phyloP scores from a whole-genome alignment of 1,140 invertebrate species.

The Ceratoteleas bidentatus region DNA sequence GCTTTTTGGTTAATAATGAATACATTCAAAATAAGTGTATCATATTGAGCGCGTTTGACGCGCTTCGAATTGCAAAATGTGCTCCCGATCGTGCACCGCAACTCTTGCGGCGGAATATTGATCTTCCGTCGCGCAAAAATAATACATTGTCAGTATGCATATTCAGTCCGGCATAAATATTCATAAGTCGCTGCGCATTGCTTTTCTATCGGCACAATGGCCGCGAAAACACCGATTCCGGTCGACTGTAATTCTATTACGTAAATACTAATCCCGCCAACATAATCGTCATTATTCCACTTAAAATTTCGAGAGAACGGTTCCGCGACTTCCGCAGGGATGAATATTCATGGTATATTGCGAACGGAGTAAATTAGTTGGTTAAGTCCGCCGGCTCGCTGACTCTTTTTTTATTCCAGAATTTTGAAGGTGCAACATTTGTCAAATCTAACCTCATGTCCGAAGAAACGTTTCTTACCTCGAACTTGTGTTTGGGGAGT shows the following conservation, averaged over 20 bases:
- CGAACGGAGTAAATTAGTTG: too few species aligned
- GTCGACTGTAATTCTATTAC: constrained; percentile 58
- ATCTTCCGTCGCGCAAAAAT: constrained; percentile 76
- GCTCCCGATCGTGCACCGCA: constrained; percentile 34
- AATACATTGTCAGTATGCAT: constrained; percentile 79
- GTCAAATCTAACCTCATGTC: too few species aligned
- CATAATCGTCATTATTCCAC: constrained; percentile 20
- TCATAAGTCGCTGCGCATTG: constrained; percentile 75
- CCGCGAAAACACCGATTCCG: constrained; percentile 50
- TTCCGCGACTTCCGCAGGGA: too few species aligned
- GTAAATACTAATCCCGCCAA: constrained; percentile 10
- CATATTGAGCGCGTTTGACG: constrained; percentile 22
- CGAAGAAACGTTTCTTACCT: too few species aligned
- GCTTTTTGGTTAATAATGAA: constrained; percentile 24
- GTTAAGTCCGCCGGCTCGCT: too few species aligned
- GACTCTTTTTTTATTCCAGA: too few species aligned
- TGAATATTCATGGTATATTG: too few species aligned
- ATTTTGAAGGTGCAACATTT: too few species aligned
- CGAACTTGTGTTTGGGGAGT: constrained; percentile 30
- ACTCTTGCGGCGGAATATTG: constrained; percentile 70
- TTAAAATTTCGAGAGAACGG: too few species aligned
- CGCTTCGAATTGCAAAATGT: constrained; percentile 44
- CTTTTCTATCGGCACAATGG: constrained; percentile 67
- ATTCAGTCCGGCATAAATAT: constrained; percentile 81
- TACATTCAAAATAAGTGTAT: constrained; percentile 23